These are phyloP conservation scores for Buathra laborator DNA, from an alignment of 2,888 invertebrate genomes.

Conservation along the genomic window DNA sequence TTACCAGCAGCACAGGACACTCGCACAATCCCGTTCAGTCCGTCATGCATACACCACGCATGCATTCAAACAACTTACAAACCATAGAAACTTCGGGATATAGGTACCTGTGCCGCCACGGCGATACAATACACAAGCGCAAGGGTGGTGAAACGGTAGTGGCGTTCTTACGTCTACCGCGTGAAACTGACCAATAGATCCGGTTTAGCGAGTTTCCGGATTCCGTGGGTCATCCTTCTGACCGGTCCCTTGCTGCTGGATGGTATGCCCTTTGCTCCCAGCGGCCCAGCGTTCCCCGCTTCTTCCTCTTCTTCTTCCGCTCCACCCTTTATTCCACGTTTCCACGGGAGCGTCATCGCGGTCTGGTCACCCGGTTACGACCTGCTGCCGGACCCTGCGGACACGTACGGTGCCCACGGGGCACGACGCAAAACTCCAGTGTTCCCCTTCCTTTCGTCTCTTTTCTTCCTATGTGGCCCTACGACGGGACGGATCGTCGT, in stretches of 20 bases:
- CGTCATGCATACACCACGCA: background rate
- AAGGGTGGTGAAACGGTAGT: slow-evolving; percentile 64
- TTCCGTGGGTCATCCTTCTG: slow-evolving; percentile 82
- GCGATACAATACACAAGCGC: slow-evolving; percentile 52
- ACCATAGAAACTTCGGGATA: slow-evolving; percentile 1
- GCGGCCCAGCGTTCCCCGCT: slow-evolving; percentile 70
- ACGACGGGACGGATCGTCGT: background rate
- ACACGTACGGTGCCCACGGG: background rate
- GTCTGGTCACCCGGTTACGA: background rate
- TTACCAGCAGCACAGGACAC: slow-evolving; percentile 21
- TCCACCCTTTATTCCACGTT: slow-evolving; percentile 53
- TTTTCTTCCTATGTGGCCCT: background rate
- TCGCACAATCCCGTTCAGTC: slow-evolving; percentile 14
- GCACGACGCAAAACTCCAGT: background rate
- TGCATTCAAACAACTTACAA: background rate
- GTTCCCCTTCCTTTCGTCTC: slow-evolving; percentile 5
- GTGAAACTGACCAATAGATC: slow-evolving; percentile 85
- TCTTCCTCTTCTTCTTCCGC: slow-evolving; percentile 66
- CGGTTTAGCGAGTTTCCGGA: slow-evolving; percentile 85
- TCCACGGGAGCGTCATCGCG: slow-evolving; percentile 55
- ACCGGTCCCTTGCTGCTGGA: slow-evolving; percentile 18
- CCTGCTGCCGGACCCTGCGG: slow-evolving; percentile 13
- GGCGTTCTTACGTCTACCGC: slow-evolving; percentile 68
- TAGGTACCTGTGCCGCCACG: slow-evolving; percentile 26
- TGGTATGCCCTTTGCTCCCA: slow-evolving; percentile 45